phyloP scores from a whole-genome alignment of 2,888 invertebrate genomes.

The Eudemis profundana region DNA sequence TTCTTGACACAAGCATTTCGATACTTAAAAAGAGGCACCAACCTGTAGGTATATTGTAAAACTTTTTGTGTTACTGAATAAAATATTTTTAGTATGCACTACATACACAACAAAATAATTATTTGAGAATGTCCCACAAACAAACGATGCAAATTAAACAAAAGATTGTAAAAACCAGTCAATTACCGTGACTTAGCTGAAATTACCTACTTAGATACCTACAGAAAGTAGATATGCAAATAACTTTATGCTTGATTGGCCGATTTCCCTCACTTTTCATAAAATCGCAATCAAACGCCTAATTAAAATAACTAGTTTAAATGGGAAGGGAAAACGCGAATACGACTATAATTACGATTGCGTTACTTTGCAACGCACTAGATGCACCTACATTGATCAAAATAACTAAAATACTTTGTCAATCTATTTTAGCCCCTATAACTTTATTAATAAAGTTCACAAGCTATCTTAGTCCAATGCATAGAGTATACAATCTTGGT shows the following conservation, averaged over 20 bases:
- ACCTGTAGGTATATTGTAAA: no score
- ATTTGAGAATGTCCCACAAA: no score
- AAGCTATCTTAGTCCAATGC: not conserved
- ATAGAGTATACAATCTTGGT: not conserved
- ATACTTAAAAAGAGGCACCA: no score
- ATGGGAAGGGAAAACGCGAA: slow-evolving; percentile 6
- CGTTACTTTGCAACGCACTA: slow-evolving; percentile 16
- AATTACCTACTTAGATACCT: no score
- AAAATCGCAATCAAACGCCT: slow-evolving; percentile 5
- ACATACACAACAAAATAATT: no score
- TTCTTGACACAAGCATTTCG: no score
- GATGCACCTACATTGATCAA: not conserved
- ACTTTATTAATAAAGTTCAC: not conserved
- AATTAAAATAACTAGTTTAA: not conserved
- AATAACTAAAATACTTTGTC: not conserved
- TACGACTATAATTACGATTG: not conserved
- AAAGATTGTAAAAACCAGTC: no score
- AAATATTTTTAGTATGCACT: no score
- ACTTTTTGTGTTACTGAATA: no score
- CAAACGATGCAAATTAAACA: no score
- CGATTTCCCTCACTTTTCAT: not conserved
- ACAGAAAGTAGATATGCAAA: no score
- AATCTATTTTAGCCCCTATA: slow-evolving; percentile 1
- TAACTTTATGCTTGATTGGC: not conserved
- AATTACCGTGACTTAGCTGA: no score